Evolutionary conservation across 2,888 invertebrate genomes (phyloP).

Genomic region (Bellardia pandia): DNA sequence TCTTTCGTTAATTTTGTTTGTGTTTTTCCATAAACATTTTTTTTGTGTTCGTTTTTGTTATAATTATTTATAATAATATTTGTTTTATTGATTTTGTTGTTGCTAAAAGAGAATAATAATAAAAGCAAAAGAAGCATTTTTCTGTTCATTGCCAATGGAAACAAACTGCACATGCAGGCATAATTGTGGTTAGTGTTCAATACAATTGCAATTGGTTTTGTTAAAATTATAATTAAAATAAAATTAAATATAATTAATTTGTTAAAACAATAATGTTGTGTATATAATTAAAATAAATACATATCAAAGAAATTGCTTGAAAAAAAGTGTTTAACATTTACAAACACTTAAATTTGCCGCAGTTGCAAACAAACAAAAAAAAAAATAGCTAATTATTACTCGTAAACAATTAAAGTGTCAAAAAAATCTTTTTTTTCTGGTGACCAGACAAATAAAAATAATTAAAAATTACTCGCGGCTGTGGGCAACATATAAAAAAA

Average conservation of each 20-base stretch:
- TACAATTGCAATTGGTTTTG: background rate
- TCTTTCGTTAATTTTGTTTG: slow-evolving; percentile 5
- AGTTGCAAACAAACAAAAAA: background rate
- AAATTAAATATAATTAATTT: slow-evolving; percentile 35
- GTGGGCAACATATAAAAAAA: background rate
- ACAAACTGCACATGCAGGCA: slow-evolving; percentile 15
- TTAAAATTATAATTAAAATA: slow-evolving; percentile 19
- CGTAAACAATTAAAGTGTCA: slow-evolving; percentile 41
- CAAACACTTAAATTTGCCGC: slow-evolving; percentile 22
- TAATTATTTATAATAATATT: slow-evolving; percentile 37
- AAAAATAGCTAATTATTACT: background rate
- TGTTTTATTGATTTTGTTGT: slow-evolving; percentile 45
- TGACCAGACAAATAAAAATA: slow-evolving; percentile 16
- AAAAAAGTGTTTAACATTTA: slow-evolving; percentile 2
- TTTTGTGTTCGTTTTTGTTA: slow-evolving; percentile 37
- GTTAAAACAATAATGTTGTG: background rate
- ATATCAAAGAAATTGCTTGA: background rate
- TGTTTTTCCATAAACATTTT: slow-evolving; percentile 28
- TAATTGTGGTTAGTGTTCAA: slow-evolving; percentile 34
- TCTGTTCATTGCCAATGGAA: slow-evolving; percentile 21
- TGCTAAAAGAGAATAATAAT: slow-evolving; percentile 29
- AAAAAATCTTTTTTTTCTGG: slow-evolving; percentile 13
- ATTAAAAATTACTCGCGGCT: slow-evolving; percentile 58
- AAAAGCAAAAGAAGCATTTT: slow-evolving; percentile 21
- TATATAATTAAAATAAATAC: slow-evolving; percentile 5